Base-by-base conservation (phyloP, 1,140 invertebrate genomes). In the Aphelinus certus region DNA sequence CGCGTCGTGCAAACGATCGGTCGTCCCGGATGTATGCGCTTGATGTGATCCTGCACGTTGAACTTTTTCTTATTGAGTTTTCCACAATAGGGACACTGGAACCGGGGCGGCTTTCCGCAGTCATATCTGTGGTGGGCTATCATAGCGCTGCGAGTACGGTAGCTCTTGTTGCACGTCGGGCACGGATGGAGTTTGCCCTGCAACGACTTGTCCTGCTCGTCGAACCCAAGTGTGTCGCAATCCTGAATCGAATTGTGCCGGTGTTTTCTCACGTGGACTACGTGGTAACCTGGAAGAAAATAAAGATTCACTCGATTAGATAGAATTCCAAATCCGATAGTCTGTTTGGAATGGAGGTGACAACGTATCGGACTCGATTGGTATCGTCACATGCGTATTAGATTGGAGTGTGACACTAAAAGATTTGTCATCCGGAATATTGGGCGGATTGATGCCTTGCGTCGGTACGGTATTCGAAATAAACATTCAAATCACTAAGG, bases 61-160 rank as follows among this genome's bases (percentile, higher is more conserved):
- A 85, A 87, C 72, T 88, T 89, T 65, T 88, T 89, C 72, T 88
- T 86, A 78, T 87, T 88, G 64, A 86, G 84, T 65, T 86, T 85
- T 7, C 86, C 85, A 76, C 88, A 88, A 60, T 86, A 85, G 1
- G 83, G 85, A 68, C 88, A 89, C 62, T 86, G 81, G 76, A 88
- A 89, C 7, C 86, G 80, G 1, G 87, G 87, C 47, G 86, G 83
- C 63, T 88, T 85, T 7, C 88, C 87, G 80, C 83, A 85, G 47
- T 84, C 85, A 55, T 91, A 92, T 67, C 88, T 90, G 79, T 89
- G 88, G 81, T 93, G 92, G 1, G 89, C 84, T 61, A 87, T 90
- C 3, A 91, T 82, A 1, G 89, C 88, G 58, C 89, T 90, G 77
- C 90, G 90, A 45, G 89, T 89, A 47, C 90, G 88, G 80, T 92